Evolutionary conservation across 2,797 vertebrate genomes (phyloP), one percentile per base, ranked within the genome.

Genomic region (Helarctos malayanus): DNA sequence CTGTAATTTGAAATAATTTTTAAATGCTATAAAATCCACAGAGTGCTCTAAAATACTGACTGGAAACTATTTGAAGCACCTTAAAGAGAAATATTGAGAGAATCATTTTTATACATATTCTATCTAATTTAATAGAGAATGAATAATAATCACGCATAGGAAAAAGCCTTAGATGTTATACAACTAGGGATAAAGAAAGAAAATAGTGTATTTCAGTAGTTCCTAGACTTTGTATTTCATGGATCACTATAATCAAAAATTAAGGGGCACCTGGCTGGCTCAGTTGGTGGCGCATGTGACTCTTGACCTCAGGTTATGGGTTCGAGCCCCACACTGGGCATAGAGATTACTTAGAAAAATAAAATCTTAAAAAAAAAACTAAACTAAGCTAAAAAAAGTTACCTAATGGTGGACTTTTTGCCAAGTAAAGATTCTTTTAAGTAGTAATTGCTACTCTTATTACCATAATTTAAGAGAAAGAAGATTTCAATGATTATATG

Each of bases 1-100:
- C 12, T 89, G 13, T 45, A 81, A 96, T 75, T 92, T 90, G 35
- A 83, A 91, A 79, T 79, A 71, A 94, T 57, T 87, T 94, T 59
- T 71, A 79, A 93, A 90, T 47, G 35, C 21, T 76, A 68, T 63
- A 47, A 69, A 81, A 81, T 71, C 32, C 25, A 57, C 32, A 38
- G 16, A 95, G 49, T 89, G 80, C 27, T 68, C 49, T 85, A 93
- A 90, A 71, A 76, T 80, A 87, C 41, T 91, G 47, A 61, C 1
- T 59, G 73, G 59, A 89, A 97, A 52, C 52, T 69, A 59, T 19
- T 1, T 76, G 29, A 86, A 76, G 68, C 29, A 95, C 9, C n/a
- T 92, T 88, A 23, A 91, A 68, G 21, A 95, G 23, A 96, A 90
- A 95, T 27, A 49, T 8, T 89, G 18, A 14, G 47, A 89, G 54